Evolutionary conservation across 2,888 invertebrate genomes (phyloP), one percentile per base, ranked within the genome.

Genomic region (Busseola fusca): DNA sequence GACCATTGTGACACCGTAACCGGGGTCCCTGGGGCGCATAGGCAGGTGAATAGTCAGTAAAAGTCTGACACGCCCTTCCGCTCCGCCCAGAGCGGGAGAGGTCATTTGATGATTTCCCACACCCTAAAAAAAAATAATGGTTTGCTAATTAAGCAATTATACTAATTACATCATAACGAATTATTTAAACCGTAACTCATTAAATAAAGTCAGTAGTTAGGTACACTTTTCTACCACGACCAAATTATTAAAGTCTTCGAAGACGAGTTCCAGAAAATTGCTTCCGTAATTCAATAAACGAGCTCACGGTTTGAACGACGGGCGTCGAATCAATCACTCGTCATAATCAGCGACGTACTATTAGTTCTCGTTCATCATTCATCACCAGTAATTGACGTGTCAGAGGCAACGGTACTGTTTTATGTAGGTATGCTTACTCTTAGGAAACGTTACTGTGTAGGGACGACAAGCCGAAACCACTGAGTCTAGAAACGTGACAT

Each of bases 321-420:
- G 56, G 64, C 40, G n/a, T 58, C 67, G 54, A 65, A 84, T 82
- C 84, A 68, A 84, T 82, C 84, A 81, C 48, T 71, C 69, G 80
- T 86, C 84, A 84, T 82, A 76, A 84, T 84, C 82, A 85, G 84
- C 34, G 45, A 45, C 56, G 54, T 48, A 45, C 76, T 75, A 80
- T 80, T 82, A 84, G 78, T 72, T 74, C 48, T 52, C 69, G 34
- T 52, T 59, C 66, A 66, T 69, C 80, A 78, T 86, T 78, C 69
- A 79, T 84, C 84, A 82, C 52, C 12, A 48, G 64, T 86, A 84
- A 86, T 84, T 80, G 82, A 76, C 69, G 66, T 76, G 84, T 79
- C 84, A 78, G 64, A 48, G 42, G 30, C 79, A 74, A 56, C 14
- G 30, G 42, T 21, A 59, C 45, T 58, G 62, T 79, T 81, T 77